Base-by-base conservation (phyloP, 2,113 vertebrate genomes). In the Anser cygnoides region DNA sequence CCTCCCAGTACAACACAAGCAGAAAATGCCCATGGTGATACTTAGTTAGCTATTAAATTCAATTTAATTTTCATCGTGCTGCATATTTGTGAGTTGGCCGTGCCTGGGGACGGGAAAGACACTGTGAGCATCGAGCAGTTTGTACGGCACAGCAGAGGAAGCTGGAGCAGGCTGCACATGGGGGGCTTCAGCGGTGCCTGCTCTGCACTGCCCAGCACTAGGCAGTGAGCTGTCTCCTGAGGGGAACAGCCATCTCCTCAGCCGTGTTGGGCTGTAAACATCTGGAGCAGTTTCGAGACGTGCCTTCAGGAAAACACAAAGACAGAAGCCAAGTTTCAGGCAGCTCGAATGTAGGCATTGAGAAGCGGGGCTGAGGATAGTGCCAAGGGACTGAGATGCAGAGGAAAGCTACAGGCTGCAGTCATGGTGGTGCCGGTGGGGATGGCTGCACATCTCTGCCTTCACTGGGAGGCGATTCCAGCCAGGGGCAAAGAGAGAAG, bases 1-100 rank as follows among this genome's bases (percentile, higher is more conserved):
- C 21, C 46, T 94, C 76, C 85, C 63, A 62, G 44, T 37, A 62
- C 67, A 55, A 65, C 37, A 57, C 79, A 80, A 74, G 77, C 72
- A 84, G 75, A 80, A 95, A 90, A 95, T 67, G 83, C 88, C 83
- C 96, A 74, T 55, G 82, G 83, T 92, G 94, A 77, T 80, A 84
- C 70, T 97, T 96, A 94, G 72, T 70, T 83, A 90, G 72, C 89
- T 88, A 93, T 95, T 95, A 93, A 86, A 92, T 90, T 96, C 3
- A n/a, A 90, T 93, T 93, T 93, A 74, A 84, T 90, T 94, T 96
- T 92, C 76, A 77, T 81, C 59, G 86, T 21, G 31, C 75, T 88
- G 63, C n/a, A 13, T 93, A 77, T 93, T 74, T 96, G 90, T 78
- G 61, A 93, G 37, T 41, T 80, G 79, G 23, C 83, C 71, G 50